Evolutionary conservation across 2,888 invertebrate genomes (phyloP).

Genomic region (Sacculina carcini): DNA sequence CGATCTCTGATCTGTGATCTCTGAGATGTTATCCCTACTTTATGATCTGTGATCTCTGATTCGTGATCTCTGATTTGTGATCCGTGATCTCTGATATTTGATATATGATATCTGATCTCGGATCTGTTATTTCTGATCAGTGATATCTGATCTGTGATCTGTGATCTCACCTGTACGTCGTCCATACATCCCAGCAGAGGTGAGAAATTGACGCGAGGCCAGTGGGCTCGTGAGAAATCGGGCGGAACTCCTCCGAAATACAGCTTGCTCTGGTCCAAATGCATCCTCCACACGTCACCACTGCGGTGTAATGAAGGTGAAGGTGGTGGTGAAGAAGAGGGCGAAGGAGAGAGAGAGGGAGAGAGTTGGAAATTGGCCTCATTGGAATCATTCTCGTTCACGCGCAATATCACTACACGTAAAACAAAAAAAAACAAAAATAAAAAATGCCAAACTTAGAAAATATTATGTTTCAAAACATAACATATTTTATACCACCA

Average conservation of each 20-base stretch:
- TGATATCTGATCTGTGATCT: slow-evolving; percentile 33
- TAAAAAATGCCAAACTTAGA: too few relatives aligned
- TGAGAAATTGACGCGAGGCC: slow-evolving; percentile 18
- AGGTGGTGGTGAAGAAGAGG: background rate
- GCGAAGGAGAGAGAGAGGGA: slow-evolving; percentile 1
- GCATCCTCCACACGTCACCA: slow-evolving; percentile 23
- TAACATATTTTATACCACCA: too few relatives aligned
- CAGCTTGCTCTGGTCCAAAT: slow-evolving; percentile 37
- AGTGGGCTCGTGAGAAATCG: slow-evolving; percentile 23
- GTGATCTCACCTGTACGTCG: slow-evolving; percentile 42
- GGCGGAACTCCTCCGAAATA: slow-evolving; percentile 68
- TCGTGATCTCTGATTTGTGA: too few relatives aligned
- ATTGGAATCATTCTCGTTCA: slow-evolving; percentile 13
- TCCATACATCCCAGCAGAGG: slow-evolving; percentile 60
- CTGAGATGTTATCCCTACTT: too few relatives aligned
- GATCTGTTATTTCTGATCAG: slow-evolving; percentile 10
- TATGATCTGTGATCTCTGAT: too few relatives aligned
- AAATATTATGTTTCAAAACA: too few relatives aligned
- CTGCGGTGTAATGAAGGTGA: background rate
- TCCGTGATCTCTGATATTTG: too few relatives aligned
- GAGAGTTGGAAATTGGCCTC: background rate
- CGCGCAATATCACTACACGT: slow-evolving; percentile 16
- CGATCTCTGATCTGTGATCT: too few relatives aligned
- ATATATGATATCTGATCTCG: too few relatives aligned
- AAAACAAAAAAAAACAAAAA: too few relatives aligned